These are phyloP conservation scores for Eubasilissa regina DNA, from an alignment of 1,140 invertebrate species.

Conservation along the genomic window DNA sequence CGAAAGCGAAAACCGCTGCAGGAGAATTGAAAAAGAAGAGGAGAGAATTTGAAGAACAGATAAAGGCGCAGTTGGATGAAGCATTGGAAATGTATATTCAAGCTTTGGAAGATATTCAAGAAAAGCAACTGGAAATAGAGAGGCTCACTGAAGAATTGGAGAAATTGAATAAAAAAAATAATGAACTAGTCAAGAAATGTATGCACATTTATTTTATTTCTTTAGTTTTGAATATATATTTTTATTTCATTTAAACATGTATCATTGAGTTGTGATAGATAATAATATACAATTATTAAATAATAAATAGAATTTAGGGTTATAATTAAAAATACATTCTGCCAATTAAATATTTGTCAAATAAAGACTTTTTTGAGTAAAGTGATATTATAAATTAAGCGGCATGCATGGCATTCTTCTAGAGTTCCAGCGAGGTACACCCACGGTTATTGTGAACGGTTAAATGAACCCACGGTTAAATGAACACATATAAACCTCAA, in stretches of 20 bases:
- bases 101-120: conserved; percentile 21
- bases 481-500: too few species aligned
- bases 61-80: conserved; percentile 30
- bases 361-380: too few species aligned
- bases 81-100: conserved; percentile 25
- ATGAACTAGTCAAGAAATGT: conserved; percentile 27
- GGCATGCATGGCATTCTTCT: too few species aligned
- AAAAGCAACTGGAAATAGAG: conserved; percentile 27
- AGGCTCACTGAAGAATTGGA: not conserved
- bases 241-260: not conserved
- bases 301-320: too few species aligned
- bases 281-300: too few species aligned
- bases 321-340: too few species aligned
- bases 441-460: too few species aligned
- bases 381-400: too few species aligned
- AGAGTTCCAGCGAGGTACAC: too few species aligned
- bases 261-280: too few species aligned
- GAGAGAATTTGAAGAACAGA: conserved; percentile 32
- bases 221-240: not conserved
- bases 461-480: too few species aligned
- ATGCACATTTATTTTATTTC: not conserved
- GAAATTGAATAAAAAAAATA: not conserved
- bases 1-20: conserved; percentile 17
- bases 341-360: too few species aligned
- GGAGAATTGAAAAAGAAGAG: conserved; percentile 18